Conservation (phyloP, 2,888 invertebrate genomes). For the Heterodera filipjevi region DNA sequence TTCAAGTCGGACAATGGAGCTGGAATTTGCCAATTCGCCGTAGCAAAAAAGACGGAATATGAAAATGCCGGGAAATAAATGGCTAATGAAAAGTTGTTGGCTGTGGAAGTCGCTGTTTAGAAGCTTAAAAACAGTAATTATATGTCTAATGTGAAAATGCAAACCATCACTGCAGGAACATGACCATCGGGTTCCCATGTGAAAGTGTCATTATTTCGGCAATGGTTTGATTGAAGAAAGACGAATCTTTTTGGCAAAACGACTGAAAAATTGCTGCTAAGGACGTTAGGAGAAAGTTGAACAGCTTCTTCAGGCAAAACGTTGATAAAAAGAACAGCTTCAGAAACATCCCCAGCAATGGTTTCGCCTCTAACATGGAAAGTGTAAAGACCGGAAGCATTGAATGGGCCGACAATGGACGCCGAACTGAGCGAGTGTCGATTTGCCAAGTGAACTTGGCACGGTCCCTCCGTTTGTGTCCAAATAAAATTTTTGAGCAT, state of each 20-base stretch:
- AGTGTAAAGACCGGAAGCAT: not conserved
- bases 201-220: not conserved
- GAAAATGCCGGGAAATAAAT: conserved; percentile 19
- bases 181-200: conserved; percentile 1
- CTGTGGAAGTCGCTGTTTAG: conserved; percentile 8
- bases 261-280: not conserved
- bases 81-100: not conserved
- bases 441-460: not conserved
- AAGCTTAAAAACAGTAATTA: not conserved
- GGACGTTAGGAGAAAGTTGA: not conserved
- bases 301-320: not conserved
- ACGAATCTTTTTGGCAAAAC: conserved; percentile 10
- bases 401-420: not conserved
- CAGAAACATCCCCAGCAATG: not conserved
- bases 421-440: not conserved
- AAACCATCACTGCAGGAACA: conserved; percentile 20
- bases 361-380: not conserved
- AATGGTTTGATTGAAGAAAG: conserved; percentile 5
- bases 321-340: not conserved
- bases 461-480: not conserved
- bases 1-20: not conserved
- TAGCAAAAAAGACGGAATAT: not conserved
- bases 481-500: not conserved
- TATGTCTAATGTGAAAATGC: not conserved
- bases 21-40: not conserved